Conservation (phyloP, 1,140 invertebrate genomes). For the Andrena cerasifolii region DNA sequence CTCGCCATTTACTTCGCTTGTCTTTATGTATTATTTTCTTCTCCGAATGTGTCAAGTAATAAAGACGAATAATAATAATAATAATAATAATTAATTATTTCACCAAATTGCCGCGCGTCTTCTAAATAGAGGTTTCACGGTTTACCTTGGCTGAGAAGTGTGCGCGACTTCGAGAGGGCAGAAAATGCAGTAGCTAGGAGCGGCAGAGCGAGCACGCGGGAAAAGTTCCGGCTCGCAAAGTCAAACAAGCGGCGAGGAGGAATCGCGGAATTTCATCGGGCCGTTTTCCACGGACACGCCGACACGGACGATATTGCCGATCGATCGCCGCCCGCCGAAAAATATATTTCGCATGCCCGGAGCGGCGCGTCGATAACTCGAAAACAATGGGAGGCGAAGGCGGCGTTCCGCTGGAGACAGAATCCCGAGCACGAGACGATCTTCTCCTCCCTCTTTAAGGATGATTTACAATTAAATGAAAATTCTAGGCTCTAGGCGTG, state of each 20-base stretch:
- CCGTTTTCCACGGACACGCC: neutral
- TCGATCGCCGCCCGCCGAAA: constrained; percentile 11
- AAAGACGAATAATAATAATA: too few species aligned
- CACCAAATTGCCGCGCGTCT: too few species aligned
- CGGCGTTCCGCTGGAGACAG: neutral
- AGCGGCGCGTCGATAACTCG: neutral
- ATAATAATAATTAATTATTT: too few species aligned
- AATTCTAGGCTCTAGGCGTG: constrained; percentile 33
- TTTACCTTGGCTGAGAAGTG: too few species aligned
- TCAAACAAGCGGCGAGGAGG: constrained; percentile 1
- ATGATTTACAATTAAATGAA: constrained; percentile 66
- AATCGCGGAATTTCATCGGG: constrained; percentile 19
- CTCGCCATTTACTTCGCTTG: too few species aligned
- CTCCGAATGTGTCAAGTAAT: too few species aligned
- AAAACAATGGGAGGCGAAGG: neutral
- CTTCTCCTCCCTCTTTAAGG: constrained; percentile 9
- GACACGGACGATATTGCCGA: neutral
- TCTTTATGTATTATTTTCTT: too few species aligned
- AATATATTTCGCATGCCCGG: constrained; percentile 10
- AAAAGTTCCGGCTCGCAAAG: constrained; percentile 4
- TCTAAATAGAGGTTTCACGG: too few species aligned
- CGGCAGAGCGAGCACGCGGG: neutral
- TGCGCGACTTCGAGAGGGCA: too few species aligned
- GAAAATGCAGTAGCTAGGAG: neutral
- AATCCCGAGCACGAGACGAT: neutral